Evolutionary conservation across 2,113 vertebrate species (phyloP).

Genomic region (Oostethus manadensis): DNA sequence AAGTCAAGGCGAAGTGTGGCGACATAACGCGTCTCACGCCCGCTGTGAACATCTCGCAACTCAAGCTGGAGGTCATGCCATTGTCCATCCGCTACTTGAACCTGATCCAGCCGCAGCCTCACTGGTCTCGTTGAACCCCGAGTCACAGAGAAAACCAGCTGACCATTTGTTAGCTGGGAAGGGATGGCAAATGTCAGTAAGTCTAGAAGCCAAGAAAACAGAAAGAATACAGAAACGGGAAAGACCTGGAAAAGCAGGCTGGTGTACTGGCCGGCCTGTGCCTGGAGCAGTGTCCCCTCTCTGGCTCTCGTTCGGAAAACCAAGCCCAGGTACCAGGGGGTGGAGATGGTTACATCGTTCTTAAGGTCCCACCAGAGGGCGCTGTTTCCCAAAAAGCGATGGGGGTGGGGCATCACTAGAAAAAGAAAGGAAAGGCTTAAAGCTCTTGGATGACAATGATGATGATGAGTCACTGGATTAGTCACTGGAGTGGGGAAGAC

Average conservation of each 20-base stretch:
- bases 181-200: background rate
- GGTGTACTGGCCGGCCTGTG: constrained; percentile 87
- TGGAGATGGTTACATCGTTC: constrained; percentile 84
- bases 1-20: constrained; percentile 90
- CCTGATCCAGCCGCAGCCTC: constrained; percentile 85
- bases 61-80: constrained; percentile 96
- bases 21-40: constrained; percentile 80
- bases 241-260: constrained; percentile 88
- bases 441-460: background rate
- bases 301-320: constrained; percentile 84
- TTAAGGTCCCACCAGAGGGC: constrained; percentile 93
- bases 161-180: constrained; percentile 80
- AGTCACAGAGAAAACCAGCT: constrained; percentile 85
- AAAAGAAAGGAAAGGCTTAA: constrained; percentile 41
- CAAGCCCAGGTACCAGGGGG: constrained; percentile 92
- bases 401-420: constrained; percentile 87
- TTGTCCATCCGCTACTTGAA: constrained; percentile 84
- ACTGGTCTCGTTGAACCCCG: constrained; percentile 75
- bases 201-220: background rate
- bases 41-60: constrained; percentile 82
- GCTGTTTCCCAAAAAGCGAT: constrained; percentile 89
- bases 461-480: background rate
- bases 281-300: constrained; percentile 86
- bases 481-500: background rate
- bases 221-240: background rate